Evolutionary conservation across 2,888 invertebrate species (phyloP), one percentile per base, ranked within the genome.

Genomic region (Sclerodermus sp.): DNA sequence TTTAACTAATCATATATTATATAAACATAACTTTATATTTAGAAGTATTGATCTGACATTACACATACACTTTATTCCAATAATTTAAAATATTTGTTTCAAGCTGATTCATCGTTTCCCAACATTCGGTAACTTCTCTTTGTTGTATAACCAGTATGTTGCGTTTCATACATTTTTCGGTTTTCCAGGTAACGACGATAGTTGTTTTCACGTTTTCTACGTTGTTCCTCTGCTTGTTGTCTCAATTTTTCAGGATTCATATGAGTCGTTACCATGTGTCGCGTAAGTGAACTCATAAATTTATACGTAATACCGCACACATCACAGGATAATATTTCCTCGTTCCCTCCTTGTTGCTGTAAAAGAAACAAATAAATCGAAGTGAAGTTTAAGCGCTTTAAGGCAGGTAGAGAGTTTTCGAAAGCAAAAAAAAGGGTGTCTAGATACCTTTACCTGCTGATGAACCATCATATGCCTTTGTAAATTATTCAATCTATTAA

Each of bases 191-290:
- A 78, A 29, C 77, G 73, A 1, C 76, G 70, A 34, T 78, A 78
- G 59, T 76, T 76, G 47, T 71, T 75, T 37, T 78, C 77, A 2
- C 78, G 76, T 51, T 78, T 78, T 23, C 68, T 64, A 16, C 78
- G 67, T 55, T 78, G 78, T 17, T 78, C 77, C 38, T 77, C 78
- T 2, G 78, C 78, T 53, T 78, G 77, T 29, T 78, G 76, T 34
- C 74, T 65, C 54, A 74, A 58, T 45, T 75, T 77, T 38, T 78
- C 78, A 1, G 78, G 77, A 52, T 77, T 78, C 73, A 84, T 76
- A 62, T 84, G 84, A 0, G 84, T 84, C 1, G 83, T 78, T 39
- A 84, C 80, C 84, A 85, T 83, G 49, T 85, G 84, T 38, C 84
- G 77, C 0, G 84, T 84, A 75, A 85, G 80, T 1, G 84, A 83